phyloP scores from a whole-genome alignment of 1,140 invertebrate species.

The Drosophila simulans region DNA sequence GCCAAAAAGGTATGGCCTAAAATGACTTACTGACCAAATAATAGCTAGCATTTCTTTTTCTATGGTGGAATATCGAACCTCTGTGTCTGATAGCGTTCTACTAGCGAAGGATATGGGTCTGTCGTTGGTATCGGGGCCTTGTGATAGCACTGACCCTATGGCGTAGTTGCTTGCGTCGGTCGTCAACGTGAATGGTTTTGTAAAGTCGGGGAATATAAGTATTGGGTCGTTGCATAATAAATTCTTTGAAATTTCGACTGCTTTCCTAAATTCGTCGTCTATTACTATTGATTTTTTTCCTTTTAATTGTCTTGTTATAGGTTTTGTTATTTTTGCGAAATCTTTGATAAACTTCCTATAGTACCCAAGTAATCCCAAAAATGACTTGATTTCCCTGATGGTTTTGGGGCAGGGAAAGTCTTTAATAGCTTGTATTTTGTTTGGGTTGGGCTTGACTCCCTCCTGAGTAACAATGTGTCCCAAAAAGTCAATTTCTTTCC shows the following conservation, averaged over 20 bases:
- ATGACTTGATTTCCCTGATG: slow-evolving; percentile 12
- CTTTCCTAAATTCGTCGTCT: slow-evolving; percentile 11
- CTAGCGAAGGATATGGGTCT: no score
- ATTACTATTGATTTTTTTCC: slow-evolving; percentile 15
- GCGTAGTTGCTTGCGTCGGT: no score
- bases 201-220: not conserved
- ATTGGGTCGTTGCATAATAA: slow-evolving; percentile 10
- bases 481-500: slow-evolving; percentile 10
- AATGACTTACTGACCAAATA: no score
- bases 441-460: slow-evolving; percentile 11
- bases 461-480: slow-evolving; percentile 15
- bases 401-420: slow-evolving; percentile 21
- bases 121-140: no score
- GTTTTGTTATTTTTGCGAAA: slow-evolving; percentile 27
- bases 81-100: no score
- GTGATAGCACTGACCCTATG: no score
- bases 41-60: no score
- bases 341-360: slow-evolving; percentile 22
- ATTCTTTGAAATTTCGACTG: slow-evolving; percentile 2
- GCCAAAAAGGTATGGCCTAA: no score
- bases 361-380: not conserved
- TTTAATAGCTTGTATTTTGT: slow-evolving; percentile 12
- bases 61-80: no score
- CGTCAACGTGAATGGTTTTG: no score
- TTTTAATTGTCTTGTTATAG: not conserved